phyloP scores from a whole-genome alignment of 2,888 invertebrate species.

The Eudemis profundana region DNA sequence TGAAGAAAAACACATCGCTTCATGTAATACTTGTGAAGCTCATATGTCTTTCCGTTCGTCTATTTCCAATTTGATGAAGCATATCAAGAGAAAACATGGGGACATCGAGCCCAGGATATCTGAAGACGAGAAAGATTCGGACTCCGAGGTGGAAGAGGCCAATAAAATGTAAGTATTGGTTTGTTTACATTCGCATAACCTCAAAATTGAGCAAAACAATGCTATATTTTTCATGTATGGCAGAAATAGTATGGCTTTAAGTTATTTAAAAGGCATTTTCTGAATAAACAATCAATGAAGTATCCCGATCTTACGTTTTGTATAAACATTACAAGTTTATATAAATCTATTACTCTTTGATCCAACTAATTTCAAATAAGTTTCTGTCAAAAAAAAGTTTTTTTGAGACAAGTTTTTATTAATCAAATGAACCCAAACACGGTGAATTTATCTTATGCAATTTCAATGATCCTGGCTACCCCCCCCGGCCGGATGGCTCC shows the following conservation, averaged over 20 bases:
- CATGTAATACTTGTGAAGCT: slow-evolving; percentile 48
- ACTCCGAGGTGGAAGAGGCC: slow-evolving; percentile 19
- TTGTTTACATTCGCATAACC: slow-evolving; percentile 40
- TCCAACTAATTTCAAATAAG: too few relatives aligned
- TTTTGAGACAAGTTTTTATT: too few relatives aligned
- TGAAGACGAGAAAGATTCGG: slow-evolving; percentile 28
- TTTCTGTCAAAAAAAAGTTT: too few relatives aligned
- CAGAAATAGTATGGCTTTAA: background rate
- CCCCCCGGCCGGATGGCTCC: too few relatives aligned
- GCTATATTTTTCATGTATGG: background rate
- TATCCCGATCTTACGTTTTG: too few relatives aligned
- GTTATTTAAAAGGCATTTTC: too few relatives aligned
- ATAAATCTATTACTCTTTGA: background rate
- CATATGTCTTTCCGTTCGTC: slow-evolving; percentile 47
- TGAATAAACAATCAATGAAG: too few relatives aligned
- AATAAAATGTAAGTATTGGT: slow-evolving; percentile 24
- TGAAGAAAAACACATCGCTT: slow-evolving; percentile 38
- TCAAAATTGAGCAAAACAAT: slow-evolving; percentile 2
- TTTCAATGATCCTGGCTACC: too few relatives aligned
- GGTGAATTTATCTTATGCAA: too few relatives aligned
- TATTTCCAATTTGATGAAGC: slow-evolving; percentile 52
- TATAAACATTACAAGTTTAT: too few relatives aligned
- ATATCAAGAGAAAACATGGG: slow-evolving; percentile 47
- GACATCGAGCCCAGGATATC: slow-evolving; percentile 22
- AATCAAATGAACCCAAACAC: too few relatives aligned